Evolutionary conservation across 2,888 invertebrate species (phyloP), one percentile per base, ranked within the genome.

Genomic region (Ypsolopha sequella): DNA sequence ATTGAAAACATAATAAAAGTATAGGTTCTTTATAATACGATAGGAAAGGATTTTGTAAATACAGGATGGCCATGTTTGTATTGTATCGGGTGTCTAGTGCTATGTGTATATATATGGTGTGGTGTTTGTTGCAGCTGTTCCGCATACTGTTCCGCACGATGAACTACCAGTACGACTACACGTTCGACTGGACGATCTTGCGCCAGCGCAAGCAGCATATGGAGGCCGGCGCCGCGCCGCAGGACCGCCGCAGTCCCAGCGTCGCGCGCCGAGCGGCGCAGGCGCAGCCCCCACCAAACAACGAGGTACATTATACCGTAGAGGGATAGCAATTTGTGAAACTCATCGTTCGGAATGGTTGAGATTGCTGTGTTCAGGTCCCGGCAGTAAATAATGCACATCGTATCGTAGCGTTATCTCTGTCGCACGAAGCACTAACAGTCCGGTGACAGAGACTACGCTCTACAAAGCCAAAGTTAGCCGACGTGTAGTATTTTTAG

Each of bases 161-260:
- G 75, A 99, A 98, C 89, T 98, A 99, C 86, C 97, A 98, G 88
- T 98, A 98, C 87, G 98, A 99, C 88, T 98, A 98, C 88, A 96
- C 95, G 70, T 99, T 99, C 87, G 99, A 99, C 89, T 99, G 99
- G 99, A 99, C 98, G 68, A 95, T 98, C 93, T 90, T 99, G 76
- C 97, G 98, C 74, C 98, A 99, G 85, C 97, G 97, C 70, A 82
- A 82, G 75, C 85, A 84, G 70, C 80, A 80, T 69, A 69, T 75
- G 71, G 80, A 79, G 70, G 76, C 68, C 8, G 74, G 68, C 62
- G 74, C 73, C 57, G 76, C 76, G 62, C 63, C 74, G 55, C 65
- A 76, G 57, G 80, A 80, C 68, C 77, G 82, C 24, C 80, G 81
- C 73, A 78, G 80, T 65, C 81, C 84, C 56, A 75, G 77, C 64